These are phyloP conservation scores for Rhea americana DNA, from an alignment of 2,113 vertebrate genomes.

Conservation along the genomic window DNA sequence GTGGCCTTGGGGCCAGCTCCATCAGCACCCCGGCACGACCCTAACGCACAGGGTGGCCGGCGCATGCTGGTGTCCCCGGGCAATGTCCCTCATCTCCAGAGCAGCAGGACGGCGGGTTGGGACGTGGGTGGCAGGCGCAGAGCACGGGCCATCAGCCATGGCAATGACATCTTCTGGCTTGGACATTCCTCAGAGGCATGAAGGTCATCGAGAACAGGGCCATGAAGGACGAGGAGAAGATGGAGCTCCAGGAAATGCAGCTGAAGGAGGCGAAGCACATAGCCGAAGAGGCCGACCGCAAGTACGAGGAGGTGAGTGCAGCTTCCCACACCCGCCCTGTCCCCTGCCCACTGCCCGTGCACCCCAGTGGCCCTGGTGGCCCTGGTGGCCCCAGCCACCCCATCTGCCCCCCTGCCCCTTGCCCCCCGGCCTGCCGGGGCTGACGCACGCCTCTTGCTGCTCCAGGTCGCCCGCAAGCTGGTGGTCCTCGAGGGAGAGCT, in stretches of 20 bases:
- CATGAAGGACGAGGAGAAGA: slow-evolving; percentile 96
- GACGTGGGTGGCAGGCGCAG: too few species aligned
- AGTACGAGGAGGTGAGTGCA: slow-evolving; percentile 92
- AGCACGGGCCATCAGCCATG: not conserved
- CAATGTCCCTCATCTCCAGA: not conserved
- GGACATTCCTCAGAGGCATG: slow-evolving; percentile 87
- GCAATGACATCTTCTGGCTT: not conserved
- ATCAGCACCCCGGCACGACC: not conserved
- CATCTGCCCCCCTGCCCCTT: not conserved
- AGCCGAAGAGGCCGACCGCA: slow-evolving; percentile 96
- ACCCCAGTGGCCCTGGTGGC: not conserved
- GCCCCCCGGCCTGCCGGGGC: accelerated
- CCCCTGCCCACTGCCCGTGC: too few species aligned
- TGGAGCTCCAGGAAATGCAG: slow-evolving; percentile 99
- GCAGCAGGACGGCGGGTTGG: not conserved
- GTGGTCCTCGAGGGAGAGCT: slow-evolving; percentile 96
- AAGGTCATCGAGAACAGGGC: slow-evolving; percentile 98
- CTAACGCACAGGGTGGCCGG: accelerated
- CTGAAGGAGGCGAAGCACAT: slow-evolving; percentile 98
- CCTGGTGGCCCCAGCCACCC: not conserved
- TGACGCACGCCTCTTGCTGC: accelerated
- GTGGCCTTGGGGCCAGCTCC: not conserved
- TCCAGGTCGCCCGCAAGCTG: slow-evolving; percentile 94
- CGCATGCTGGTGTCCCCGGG: accelerated
- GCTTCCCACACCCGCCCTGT: not conserved